A percentile compares a stretch with the other conserved stretches of the same genome.
Conservation (phyloP, 1,140 invertebrate genomes). For the Ladona fulva region DNA sequence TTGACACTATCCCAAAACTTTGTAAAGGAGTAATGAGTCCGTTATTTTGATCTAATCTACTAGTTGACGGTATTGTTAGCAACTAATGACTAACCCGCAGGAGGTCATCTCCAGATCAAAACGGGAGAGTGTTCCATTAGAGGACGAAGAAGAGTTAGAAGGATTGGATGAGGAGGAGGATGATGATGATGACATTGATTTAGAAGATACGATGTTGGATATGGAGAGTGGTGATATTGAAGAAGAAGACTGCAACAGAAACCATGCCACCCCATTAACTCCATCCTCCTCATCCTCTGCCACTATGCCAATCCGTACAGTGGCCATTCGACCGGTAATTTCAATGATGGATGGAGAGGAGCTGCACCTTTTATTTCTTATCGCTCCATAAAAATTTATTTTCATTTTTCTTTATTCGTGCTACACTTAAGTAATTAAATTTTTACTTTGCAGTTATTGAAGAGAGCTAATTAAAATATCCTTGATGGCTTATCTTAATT, state of each 20-base stretch:
- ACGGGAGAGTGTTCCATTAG: neutral
- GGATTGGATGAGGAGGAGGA: neutral
- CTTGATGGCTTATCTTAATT: no score
- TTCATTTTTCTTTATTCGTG: no score
- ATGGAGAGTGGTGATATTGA: neutral
- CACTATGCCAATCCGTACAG: neutral
- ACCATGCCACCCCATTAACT: neutral
- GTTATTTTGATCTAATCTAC: no score
- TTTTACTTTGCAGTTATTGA: no score
- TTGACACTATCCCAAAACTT: no score
- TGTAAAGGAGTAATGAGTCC: no score
- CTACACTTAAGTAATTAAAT: no score
- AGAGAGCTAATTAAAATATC: no score
- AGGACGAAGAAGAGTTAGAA: neutral
- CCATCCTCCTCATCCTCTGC: neutral
- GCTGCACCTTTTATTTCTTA: neutral
- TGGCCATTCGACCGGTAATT: neutral
- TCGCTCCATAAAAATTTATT: no score
- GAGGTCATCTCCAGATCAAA: neutral
- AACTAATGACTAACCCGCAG: neutral
- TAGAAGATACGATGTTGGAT: neutral
- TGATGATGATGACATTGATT: conserved; percentile 2
- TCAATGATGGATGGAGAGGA: neutral
- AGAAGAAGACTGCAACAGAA: neutral
- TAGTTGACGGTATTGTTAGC: no score